Evolutionary conservation across 1,140 invertebrate genomes (phyloP).

Genomic region (Delia radicum): DNA sequence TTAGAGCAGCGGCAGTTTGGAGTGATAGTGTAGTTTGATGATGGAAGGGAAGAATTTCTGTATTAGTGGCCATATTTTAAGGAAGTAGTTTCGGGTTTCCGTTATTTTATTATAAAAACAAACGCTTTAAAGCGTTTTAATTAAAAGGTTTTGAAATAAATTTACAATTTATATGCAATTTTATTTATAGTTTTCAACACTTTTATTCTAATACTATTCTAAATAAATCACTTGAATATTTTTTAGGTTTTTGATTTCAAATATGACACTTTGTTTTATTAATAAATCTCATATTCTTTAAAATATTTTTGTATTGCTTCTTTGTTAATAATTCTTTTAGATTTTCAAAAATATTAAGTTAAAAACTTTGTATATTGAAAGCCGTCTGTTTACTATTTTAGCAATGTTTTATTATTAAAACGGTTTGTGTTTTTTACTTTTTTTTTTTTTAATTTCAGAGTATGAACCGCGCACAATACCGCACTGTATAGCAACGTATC

Average conservation of each 20-base stretch:
- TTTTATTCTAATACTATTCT: neutral
- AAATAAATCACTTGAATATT: neutral
- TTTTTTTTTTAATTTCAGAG: no score
- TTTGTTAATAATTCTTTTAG: neutral
- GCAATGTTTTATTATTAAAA: neutral
- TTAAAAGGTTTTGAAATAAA: neutral
- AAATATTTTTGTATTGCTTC: neutral
- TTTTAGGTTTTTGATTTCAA: neutral
- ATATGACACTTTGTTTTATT: neutral
- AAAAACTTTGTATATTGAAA: neutral
- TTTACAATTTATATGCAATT: neutral
- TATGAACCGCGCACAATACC: constrained; percentile 31
- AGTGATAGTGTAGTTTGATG: constrained; percentile 51
- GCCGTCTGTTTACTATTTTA: neutral
- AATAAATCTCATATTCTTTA: neutral
- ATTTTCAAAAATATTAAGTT: neutral
- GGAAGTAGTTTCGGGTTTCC: neutral
- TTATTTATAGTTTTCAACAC: neutral
- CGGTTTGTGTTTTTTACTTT: neutral
- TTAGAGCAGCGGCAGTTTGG: constrained; percentile 48
- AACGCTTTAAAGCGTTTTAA: neutral
- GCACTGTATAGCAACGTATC: constrained; percentile 34
- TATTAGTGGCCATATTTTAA: constrained; percentile 49
- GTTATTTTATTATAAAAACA: no score
- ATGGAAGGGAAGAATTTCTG: constrained; percentile 51